A percentile compares a stretch with the other conserved stretches of the same genome.
phyloP scores from a whole-genome alignment of 2,113 vertebrate species.

The Urocynchramus pylzowi region DNA sequence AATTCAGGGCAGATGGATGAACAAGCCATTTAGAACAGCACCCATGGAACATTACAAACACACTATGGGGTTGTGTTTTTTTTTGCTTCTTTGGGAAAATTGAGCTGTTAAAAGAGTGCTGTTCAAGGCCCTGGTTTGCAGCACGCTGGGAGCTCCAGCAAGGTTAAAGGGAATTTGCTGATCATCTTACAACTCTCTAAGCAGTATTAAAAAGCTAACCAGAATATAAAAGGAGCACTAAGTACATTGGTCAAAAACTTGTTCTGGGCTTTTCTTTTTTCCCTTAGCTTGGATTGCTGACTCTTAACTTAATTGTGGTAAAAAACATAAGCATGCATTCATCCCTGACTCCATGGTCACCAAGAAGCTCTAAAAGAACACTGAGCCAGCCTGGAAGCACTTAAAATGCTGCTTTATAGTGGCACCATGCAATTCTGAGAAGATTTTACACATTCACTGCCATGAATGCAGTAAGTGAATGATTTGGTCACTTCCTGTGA shows the following conservation, averaged over 20 bases:
- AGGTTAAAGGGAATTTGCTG: background rate
- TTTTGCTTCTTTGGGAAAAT: slow-evolving; percentile 11
- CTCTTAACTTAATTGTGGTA: background rate
- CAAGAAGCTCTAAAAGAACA: background rate
- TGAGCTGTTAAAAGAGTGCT: background rate
- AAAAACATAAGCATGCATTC: background rate
- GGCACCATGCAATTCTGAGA: background rate
- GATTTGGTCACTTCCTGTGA: background rate
- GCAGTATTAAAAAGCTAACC: background rate
- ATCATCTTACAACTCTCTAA: background rate
- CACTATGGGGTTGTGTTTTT: background rate
- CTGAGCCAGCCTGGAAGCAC: background rate
- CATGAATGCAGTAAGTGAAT: background rate
- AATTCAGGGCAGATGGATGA: background rate
- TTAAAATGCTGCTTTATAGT: background rate
- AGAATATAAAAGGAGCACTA: background rate
- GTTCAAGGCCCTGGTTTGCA: background rate
- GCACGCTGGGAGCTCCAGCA: background rate
- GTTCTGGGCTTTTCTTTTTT: background rate
- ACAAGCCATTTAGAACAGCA: background rate
- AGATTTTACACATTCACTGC: background rate
- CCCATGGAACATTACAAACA: background rate
- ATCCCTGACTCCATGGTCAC: background rate
- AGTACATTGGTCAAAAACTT: background rate
- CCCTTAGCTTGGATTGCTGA: background rate